A percentile compares a stretch with the other conserved stretches of the same genome.
Conservation (phyloP, 1,140 invertebrate genomes). For the Steinernema feltiae region DNA sequence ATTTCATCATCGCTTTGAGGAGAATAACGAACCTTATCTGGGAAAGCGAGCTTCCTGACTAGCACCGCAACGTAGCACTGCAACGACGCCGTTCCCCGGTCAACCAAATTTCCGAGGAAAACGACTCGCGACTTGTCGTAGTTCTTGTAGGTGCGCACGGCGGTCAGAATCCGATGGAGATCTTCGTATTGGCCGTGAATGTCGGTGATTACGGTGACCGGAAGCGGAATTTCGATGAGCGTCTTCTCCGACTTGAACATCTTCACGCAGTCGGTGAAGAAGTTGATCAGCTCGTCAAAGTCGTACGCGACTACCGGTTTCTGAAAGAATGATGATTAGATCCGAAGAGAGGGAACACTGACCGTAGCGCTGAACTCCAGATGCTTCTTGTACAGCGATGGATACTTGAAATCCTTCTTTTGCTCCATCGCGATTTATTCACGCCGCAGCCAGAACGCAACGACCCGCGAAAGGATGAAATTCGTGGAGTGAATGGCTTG, state of each 20-base stretch:
- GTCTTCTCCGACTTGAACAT: not conserved
- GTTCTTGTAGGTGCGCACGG: not conserved
- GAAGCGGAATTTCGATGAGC: not conserved
- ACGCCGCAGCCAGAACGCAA: too few species aligned
- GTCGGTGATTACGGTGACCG: not conserved
- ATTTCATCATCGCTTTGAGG: not conserved
- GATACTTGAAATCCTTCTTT: not conserved
- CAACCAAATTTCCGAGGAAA: not conserved
- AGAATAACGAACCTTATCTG: not conserved
- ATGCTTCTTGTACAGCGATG: not conserved
- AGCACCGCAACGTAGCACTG: not conserved
- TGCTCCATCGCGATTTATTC: not conserved
- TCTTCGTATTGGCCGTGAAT: not conserved
- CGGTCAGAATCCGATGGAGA: not conserved
- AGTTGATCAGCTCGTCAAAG: not conserved
- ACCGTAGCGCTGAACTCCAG: not conserved
- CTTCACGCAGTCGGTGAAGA: not conserved
- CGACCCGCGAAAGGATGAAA: too few species aligned
- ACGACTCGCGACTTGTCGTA: not conserved
- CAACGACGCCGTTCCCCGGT: not conserved
- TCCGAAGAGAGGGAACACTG: not conserved
- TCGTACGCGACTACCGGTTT: not conserved
- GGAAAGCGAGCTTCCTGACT: not conserved
- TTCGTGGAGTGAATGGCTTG: too few species aligned
- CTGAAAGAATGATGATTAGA: not conserved